Evolutionary conservation across 2,797 vertebrate species (phyloP).

Genomic region (Sebastes goodei): DNA sequence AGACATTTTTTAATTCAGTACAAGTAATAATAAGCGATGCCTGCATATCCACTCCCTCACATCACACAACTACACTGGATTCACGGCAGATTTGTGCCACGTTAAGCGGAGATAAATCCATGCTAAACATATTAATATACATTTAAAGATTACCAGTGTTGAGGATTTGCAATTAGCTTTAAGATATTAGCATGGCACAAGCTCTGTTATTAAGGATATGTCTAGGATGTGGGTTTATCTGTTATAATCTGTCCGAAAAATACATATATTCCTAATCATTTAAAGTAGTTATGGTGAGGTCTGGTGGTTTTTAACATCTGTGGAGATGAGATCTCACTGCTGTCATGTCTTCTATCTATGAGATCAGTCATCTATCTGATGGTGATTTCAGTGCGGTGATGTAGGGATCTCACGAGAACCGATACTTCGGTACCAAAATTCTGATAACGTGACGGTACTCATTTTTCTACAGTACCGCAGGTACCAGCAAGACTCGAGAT

Average conservation of each 20-base stretch:
- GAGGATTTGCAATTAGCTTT: conserved; percentile 52
- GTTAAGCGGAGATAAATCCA: conserved; percentile 26
- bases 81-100: conserved; percentile 1
- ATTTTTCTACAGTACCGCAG: too few relatives aligned
- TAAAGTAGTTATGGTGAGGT: neutral
- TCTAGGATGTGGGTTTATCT: neutral
- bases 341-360: neutral
- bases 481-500: too few relatives aligned
- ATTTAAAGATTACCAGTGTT: conserved; percentile 40
- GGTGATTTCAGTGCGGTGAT: neutral
- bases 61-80: neutral
- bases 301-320: neutral
- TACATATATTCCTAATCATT: neutral
- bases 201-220: conserved; percentile 24
- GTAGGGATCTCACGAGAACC: too few relatives aligned
- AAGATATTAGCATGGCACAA: conserved; percentile 35
- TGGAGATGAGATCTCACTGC: neutral
- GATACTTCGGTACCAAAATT: too few relatives aligned
- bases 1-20: neutral
- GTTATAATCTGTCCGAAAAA: conserved; percentile 13
- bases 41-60: neutral
- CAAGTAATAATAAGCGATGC: neutral
- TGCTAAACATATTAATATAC: conserved; percentile 32
- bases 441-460: too few relatives aligned
- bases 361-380: neutral